Percentiles rank a stretch among this genome's conserved stretches.
Conservation (phyloP, 2,888 invertebrate species). For the Hypomecis punctinalis region DNA sequence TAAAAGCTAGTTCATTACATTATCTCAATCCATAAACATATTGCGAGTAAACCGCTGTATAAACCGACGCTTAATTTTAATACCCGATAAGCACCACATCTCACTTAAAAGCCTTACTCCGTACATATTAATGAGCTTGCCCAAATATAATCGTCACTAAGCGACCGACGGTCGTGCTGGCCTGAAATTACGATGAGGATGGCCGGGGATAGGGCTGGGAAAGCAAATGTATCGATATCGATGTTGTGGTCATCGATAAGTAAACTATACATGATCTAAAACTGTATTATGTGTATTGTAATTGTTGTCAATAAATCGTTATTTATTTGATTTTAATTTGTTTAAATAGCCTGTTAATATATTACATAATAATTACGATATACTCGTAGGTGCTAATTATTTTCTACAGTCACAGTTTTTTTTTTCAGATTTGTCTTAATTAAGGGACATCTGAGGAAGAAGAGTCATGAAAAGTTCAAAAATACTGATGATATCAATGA, state of each 20-base stretch:
- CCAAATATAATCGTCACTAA: slow-evolving; percentile 32
- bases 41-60: slow-evolving; percentile 9
- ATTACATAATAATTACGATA: no score
- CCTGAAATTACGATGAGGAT: slow-evolving; percentile 26
- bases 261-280: no score
- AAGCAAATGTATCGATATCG: slow-evolving; percentile 3
- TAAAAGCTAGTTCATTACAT: background rate
- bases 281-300: no score
- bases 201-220: slow-evolving; percentile 9
- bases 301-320: no score
- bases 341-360: no score
- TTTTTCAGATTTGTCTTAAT: no score
- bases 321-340: no score
- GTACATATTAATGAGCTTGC: slow-evolving; percentile 40
- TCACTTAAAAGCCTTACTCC: slow-evolving; percentile 35
- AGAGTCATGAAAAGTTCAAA: no score
- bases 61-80: slow-evolving; percentile 38
- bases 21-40: slow-evolving; percentile 1
- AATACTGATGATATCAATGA: no score
- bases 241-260: background rate
- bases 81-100: slow-evolving; percentile 38
- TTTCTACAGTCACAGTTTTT: no score
- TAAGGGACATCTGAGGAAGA: no score
- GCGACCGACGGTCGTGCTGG: slow-evolving; percentile 20
- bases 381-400: no score